Conservation (phyloP, 2,113 vertebrate species). For the Aegypius monachus region DNA sequence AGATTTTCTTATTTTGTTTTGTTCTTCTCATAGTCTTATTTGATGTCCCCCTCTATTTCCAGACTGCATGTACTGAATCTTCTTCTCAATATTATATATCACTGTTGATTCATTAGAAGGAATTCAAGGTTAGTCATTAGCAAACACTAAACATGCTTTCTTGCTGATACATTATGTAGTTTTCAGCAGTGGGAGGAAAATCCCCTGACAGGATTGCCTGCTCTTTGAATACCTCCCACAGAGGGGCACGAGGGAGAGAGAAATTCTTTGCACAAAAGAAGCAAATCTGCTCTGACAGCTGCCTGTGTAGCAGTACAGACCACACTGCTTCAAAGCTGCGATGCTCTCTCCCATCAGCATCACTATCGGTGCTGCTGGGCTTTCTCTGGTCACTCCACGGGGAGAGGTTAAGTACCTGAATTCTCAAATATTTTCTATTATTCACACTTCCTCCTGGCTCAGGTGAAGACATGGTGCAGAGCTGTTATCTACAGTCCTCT, state of each 20-base stretch:
- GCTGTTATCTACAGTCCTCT: conserved; percentile 46
- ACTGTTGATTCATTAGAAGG: background rate
- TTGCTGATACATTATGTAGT: background rate
- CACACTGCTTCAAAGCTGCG: background rate
- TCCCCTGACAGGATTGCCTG: background rate
- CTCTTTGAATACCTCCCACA: background rate
- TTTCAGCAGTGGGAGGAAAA: background rate
- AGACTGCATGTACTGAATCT: background rate
- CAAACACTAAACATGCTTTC: background rate
- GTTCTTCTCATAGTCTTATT: background rate
- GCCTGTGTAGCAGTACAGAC: background rate
- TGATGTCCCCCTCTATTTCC: background rate
- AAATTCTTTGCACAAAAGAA: background rate
- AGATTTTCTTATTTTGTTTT: background rate
- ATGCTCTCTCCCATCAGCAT: background rate
- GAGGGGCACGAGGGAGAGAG: background rate
- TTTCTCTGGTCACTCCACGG: background rate
- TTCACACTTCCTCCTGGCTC: conserved; percentile 19
- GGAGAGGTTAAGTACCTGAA: background rate
- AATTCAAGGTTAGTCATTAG: background rate
- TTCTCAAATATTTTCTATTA: conserved; percentile 27
- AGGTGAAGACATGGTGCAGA: background rate
- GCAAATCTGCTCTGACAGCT: background rate
- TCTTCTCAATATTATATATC: background rate
- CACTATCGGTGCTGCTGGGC: background rate